Evolutionary conservation across 2,888 invertebrate genomes (phyloP), one percentile per base, ranked within the genome.

Genomic region (Sarcophaga rosellei): DNA sequence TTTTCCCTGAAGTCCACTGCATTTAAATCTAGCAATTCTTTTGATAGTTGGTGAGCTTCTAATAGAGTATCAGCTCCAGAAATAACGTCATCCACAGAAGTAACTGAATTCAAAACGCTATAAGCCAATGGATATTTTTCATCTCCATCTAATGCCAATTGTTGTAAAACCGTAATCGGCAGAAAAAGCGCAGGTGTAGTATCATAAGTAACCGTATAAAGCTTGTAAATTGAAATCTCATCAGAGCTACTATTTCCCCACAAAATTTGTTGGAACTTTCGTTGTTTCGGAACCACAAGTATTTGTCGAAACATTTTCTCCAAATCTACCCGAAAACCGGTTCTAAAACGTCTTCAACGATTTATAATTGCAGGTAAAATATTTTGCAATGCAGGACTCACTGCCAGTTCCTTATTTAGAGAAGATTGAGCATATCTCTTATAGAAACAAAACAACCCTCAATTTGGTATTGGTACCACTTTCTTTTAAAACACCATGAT

Each of bases 141-240:
- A 5, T 57, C 45, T 62, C 86, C 80, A 62, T 86, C 79, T 10
- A 21, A n/a, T 4, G 88, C 69, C 17, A 86, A 65, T 59, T 87
- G 87, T 47, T 86, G 82, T 17, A 85, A 53, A 12, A 86, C 80
- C 17, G 82, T 59, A 65, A 87, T 80, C 0, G 87, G 75, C n/a
- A 87, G 78, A 70, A 79, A 85, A 21, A 77, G 82, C 2, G 81
- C 85, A 1, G 82, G 80, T 11, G 70, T 59, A n/a, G 75, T 23
- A 23, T 3, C 23, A 23, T 23, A 23, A 23, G 23, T 23, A 23
- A 23, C 23, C 23, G 23, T 3, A 23, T 1, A 3, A 23, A 23
- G 23, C 23, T 23, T 23, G 23, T 23, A 23, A 23, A 23, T 23
- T 3, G 23, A 23, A 23, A 23, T 23, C 23, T 23, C 23, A 23